Base-by-base conservation (phyloP, 2,888 invertebrate species). In the Spodoptera picta region DNA sequence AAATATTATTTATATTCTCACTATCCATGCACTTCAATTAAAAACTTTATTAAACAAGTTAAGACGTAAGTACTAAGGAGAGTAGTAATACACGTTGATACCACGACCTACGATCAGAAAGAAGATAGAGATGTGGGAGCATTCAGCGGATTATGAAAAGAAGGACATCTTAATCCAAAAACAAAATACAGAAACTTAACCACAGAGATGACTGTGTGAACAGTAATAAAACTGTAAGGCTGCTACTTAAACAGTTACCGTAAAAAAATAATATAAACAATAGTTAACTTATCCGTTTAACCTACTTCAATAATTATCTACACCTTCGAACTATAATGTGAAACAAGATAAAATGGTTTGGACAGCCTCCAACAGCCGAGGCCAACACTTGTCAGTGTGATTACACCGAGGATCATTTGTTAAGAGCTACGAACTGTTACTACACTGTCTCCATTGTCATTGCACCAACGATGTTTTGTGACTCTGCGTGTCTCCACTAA, bases 331-430 rank as follows among this genome's bases (percentile, higher is more conserved):
- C 50, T 71, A 58, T 73, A 70, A 70, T 66, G 54, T 66, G 48
- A 67, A 60, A 63, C 41, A 67, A 67, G 64, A 71, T 69, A 57
- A 65, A 70, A 70, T 66, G 53, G 57, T 66, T 81, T 81, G 78
- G 78, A 82, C 75, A 73, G 60, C 57, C 53, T 79, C 80, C 79
- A 83, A 78, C 69, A 69, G 69, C 54, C 60, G 73, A 60, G 69
- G 70, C 69, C 65, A 73, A 69, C 75, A 75, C 69, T 78, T 81
- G 78, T 80, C 79, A 77, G 70, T 56, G 51, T 57, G 67, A 68
- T 75, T 74, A 73, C 68, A 67, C 70, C 61, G 65, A 65, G 49
- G 52, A 73, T 68, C 73, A 76, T 80, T 78, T 79, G 75, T 83
- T 79, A 75, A 74, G 70, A 56, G 75, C 65, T 75, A 73, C 66